These are phyloP conservation scores for Neoaliturus tenellus DNA, from an alignment of 2,888 invertebrate species.

Conservation along the genomic window DNA sequence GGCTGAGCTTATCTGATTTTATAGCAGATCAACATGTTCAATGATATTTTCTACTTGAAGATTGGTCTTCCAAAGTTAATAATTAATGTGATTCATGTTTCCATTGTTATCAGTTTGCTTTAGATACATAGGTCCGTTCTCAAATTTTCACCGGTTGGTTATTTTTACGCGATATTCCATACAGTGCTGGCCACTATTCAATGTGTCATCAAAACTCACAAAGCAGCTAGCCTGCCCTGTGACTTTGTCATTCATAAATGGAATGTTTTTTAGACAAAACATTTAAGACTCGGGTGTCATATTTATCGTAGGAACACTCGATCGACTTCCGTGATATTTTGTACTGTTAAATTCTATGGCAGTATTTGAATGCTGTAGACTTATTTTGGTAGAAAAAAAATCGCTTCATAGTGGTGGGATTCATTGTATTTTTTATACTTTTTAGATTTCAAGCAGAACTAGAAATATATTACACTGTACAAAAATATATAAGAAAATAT, in stretches of 20 bases:
- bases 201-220: neutral
- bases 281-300: constrained; percentile 31
- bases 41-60: neutral
- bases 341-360: constrained; percentile 45
- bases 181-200: constrained; percentile 25
- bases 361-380: constrained; percentile 45
- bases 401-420: constrained; percentile 55
- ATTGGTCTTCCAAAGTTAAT: constrained; percentile 14
- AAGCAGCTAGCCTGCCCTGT: constrained; percentile 2
- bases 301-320: constrained; percentile 17
- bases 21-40: neutral
- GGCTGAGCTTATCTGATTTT: neutral
- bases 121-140: neutral
- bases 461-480: constrained; percentile 52
- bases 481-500: constrained; percentile 51
- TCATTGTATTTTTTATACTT: constrained; percentile 59
- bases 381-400: constrained; percentile 51
- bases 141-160: neutral
- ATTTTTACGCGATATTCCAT: neutral
- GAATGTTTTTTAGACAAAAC: constrained; percentile 11
- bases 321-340: constrained; percentile 50
- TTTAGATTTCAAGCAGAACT: constrained; percentile 54
- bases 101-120: neutral
- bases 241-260: neutral
- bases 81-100: neutral